Evolutionary conservation across 2,113 vertebrate species (phyloP).

Genomic region (Heterotis niloticus): DNA sequence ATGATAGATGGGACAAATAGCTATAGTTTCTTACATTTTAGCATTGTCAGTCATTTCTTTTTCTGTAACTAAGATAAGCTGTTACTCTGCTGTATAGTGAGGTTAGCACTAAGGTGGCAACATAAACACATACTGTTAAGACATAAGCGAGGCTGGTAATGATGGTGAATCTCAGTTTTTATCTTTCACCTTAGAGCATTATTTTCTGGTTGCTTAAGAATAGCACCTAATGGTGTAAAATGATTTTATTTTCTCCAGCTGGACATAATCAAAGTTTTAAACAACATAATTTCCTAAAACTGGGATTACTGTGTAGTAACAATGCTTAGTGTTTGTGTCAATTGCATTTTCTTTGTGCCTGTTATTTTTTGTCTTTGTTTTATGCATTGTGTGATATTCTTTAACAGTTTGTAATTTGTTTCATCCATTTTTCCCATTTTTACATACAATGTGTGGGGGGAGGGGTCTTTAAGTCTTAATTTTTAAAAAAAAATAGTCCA

Average conservation of each 20-base stretch:
- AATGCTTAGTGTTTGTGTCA: conserved; percentile 67
- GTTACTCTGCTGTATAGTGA: not conserved
- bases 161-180: conserved; percentile 50
- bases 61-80: no score
- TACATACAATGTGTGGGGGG: not conserved
- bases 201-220: conserved; percentile 34
- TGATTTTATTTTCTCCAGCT: conserved; percentile 75
- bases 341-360: conserved; percentile 22
- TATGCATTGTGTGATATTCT: conserved; percentile 47
- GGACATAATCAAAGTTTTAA: conserved; percentile 80
- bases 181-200: conserved; percentile 3
- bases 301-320: conserved; percentile 75
- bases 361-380: conserved; percentile 48
- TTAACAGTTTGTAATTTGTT: conserved; percentile 36
- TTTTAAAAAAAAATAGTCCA: conserved; percentile 75
- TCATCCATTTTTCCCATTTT: conserved; percentile 47
- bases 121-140: not conserved
- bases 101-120: not conserved
- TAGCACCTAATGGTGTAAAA: conserved; percentile 57
- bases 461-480: conserved; percentile 63
- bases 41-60: not conserved
- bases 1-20: not conserved
- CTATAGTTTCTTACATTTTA: no score
- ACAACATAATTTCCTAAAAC: conserved; percentile 74
- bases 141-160: conserved; percentile 32